Percentiles rank a stretch among this genome's conserved stretches.
These are phyloP conservation scores for Tinamus guttatus DNA, from an alignment of 2,113 vertebrate species.

Conservation along the genomic window DNA sequence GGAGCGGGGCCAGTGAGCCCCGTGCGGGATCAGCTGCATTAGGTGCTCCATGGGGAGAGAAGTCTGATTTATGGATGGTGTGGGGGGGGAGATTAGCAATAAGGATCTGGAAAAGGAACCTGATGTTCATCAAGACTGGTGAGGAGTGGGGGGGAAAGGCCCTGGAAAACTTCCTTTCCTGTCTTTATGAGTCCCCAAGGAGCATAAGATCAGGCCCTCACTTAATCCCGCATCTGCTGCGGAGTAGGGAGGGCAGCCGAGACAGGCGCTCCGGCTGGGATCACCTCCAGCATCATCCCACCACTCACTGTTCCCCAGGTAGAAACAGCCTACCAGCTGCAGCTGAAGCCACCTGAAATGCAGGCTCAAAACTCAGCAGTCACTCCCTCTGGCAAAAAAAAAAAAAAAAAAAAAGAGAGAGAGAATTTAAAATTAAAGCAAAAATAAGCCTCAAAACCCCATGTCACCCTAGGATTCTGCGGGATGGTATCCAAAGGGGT, in stretches of 20 bases:
- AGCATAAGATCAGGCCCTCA: neutral
- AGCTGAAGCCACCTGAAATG: neutral
- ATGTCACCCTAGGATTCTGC: rapidly evolving
- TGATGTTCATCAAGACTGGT: neutral
- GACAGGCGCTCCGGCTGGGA: rapidly evolving
- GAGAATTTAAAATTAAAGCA: no score
- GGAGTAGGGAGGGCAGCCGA: neutral
- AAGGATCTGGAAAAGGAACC: neutral
- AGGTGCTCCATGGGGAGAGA: neutral
- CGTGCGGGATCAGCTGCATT: neutral
- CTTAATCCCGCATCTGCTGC: neutral
- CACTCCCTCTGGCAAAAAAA: neutral
- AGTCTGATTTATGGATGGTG: neutral
- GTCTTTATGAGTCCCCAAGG: conserved; percentile 4
- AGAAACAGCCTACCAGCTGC: neutral
- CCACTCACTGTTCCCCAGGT: rapidly evolving
- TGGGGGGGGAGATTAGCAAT: neutral
- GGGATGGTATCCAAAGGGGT: neutral
- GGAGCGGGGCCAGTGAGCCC: neutral
- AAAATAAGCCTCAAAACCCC: neutral
- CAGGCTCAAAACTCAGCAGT: neutral
- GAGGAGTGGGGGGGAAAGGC: neutral
- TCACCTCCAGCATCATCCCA: neutral
- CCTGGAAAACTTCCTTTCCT: conserved; percentile 24
- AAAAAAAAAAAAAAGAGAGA: no score